phyloP scores from a whole-genome alignment of 2,888 invertebrate species.

The Meiosimyza decipiens region DNA sequence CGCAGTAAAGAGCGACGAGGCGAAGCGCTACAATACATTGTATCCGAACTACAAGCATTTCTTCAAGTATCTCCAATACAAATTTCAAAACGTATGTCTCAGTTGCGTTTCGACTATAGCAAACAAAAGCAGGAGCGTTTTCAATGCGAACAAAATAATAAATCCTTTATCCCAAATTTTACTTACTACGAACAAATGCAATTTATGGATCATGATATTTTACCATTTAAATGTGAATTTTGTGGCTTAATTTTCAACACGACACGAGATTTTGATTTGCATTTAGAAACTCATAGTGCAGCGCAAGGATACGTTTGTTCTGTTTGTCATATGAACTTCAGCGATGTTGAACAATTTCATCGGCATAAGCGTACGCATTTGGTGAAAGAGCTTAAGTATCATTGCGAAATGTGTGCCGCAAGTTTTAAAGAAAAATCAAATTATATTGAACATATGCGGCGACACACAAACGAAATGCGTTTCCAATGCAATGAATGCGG shows the following conservation, averaged over 20 bases:
- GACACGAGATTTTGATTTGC: conserved; percentile 56
- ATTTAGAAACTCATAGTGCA: conserved; percentile 55
- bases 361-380: conserved; percentile 53
- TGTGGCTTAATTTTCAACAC: conserved; percentile 58
- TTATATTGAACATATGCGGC: conserved; percentile 59
- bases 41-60: conserved; percentile 53
- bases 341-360: conserved; percentile 54
- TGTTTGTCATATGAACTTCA: conserved; percentile 54
- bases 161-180: conserved; percentile 55
- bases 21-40: conserved; percentile 60
- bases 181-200: conserved; percentile 60
- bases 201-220: conserved; percentile 60
- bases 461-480: conserved; percentile 58
- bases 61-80: conserved; percentile 61
- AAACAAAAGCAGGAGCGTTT: conserved; percentile 60
- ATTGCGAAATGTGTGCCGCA: conserved; percentile 60
- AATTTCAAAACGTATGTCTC: conserved; percentile 61
- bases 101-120: conserved; percentile 60
- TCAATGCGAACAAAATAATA: conserved; percentile 54
- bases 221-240: conserved; percentile 60
- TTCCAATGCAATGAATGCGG: conserved; percentile 27
- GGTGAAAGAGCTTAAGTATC: conserved; percentile 55
- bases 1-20: conserved; percentile 61
- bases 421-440: conserved; percentile 61
- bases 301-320: conserved; percentile 50